Percentiles rank a stretch among this genome's conserved stretches.
These are phyloP conservation scores for Shinisaurus crocodilurus DNA, from an alignment of 2,113 vertebrate genomes.

Conservation along the genomic window DNA sequence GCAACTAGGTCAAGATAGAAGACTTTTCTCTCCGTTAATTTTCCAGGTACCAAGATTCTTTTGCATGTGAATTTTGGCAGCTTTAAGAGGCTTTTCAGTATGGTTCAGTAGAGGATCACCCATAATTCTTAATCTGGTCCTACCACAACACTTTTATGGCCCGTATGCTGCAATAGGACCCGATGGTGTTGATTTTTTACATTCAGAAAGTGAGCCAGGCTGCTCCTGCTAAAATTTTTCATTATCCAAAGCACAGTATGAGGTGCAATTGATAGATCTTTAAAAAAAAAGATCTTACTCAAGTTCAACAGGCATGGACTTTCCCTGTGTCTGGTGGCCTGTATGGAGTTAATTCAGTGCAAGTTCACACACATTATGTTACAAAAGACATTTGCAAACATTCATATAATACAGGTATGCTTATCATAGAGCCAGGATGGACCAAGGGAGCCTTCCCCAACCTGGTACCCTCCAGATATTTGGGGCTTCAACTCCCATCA, in stretches of 20 bases:
- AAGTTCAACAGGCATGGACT: neutral
- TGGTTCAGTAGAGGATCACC: neutral
- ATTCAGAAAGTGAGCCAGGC: neutral
- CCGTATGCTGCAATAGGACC: neutral
- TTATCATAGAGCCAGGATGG: neutral
- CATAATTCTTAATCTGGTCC: no score
- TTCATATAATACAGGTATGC: neutral
- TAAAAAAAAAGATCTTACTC: neutral
- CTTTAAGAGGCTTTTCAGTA: neutral
- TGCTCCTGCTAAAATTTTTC: neutral
- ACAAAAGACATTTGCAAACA: neutral
- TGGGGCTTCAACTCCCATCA: no score
- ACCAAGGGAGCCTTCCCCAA: no score
- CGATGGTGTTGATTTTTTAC: neutral
- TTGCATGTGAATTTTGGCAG: neutral
- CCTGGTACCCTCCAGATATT: no score
- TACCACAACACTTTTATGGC: neutral
- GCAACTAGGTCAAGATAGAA: neutral
- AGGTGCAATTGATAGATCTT: neutral
- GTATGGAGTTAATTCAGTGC: neutral
- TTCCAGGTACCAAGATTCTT: neutral
- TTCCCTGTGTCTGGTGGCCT: neutral
- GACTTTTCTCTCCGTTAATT: neutral
- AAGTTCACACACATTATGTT: neutral
- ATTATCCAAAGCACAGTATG: neutral